phyloP scores from a whole-genome alignment of 1,140 invertebrate genomes.

The Zaprionus camerounensis region DNA sequence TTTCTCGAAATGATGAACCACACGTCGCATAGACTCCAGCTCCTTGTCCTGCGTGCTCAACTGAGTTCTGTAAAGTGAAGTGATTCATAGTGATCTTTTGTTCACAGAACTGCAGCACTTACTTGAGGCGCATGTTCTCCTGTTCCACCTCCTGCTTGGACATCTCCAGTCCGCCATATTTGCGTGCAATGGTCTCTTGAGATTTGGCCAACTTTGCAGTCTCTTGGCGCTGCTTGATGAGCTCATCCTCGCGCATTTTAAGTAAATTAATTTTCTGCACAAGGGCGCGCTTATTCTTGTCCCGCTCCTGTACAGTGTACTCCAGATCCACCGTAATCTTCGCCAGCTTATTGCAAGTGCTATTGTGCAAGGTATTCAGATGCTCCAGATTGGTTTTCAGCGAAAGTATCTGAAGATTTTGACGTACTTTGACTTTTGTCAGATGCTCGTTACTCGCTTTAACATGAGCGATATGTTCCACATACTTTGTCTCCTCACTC shows the following conservation, averaged over 20 bases:
- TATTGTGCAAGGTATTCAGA: constrained; percentile 76
- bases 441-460: constrained; percentile 69
- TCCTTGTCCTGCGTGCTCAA: constrained; percentile 79
- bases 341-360: constrained; percentile 76
- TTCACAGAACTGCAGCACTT: neutral
- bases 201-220: constrained; percentile 76
- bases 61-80: constrained; percentile 55
- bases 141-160: constrained; percentile 69
- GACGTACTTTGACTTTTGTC: constrained; percentile 79
- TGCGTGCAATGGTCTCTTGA: constrained; percentile 73
- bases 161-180: constrained; percentile 70
- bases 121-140: constrained; percentile 73
- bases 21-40: constrained; percentile 76
- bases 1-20: constrained; percentile 78
- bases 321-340: constrained; percentile 78
- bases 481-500: constrained; percentile 67
- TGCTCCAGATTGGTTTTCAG: constrained; percentile 81
- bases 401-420: constrained; percentile 81
- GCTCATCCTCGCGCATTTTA: constrained; percentile 80
- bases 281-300: constrained; percentile 74
- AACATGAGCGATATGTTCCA: constrained; percentile 70
- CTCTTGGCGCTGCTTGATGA: constrained; percentile 74
- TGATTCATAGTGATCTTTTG: neutral
- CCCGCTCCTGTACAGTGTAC: constrained; percentile 72
- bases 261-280: constrained; percentile 72